A percentile compares a stretch with the other conserved stretches of the same genome.
These are phyloP conservation scores for Stenodema calcarata DNA, from an alignment of 2,888 invertebrate species.

Conservation along the genomic window DNA sequence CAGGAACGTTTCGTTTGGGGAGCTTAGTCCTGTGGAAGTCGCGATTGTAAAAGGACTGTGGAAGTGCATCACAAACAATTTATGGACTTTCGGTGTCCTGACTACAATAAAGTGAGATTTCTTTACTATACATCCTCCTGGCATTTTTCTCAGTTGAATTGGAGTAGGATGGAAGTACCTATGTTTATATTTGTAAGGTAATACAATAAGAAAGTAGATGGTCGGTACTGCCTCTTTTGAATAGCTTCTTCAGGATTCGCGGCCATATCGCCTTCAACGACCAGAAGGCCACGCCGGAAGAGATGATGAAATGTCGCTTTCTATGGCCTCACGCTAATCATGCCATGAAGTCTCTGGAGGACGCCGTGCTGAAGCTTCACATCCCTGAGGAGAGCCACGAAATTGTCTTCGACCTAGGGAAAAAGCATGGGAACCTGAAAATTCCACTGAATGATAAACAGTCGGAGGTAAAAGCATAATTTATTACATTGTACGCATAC, in stretches of 20 bases:
- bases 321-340: conserved; percentile 42
- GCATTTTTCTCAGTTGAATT: too few species aligned
- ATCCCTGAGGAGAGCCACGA: background rate
- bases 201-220: too few species aligned
- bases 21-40: background rate
- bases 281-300: conserved; percentile 25
- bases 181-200: too few species aligned
- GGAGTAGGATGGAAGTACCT: too few species aligned
- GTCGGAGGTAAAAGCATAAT: background rate
- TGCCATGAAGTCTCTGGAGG: conserved; percentile 11
- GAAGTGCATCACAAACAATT: conserved; percentile 20
- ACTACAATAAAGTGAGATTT: conserved; percentile 28
- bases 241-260: conserved; percentile 16
- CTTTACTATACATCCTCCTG: background rate
- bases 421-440: conserved; percentile 26
- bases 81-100: conserved; percentile 32
- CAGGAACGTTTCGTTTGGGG: background rate
- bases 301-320: conserved; percentile 4
- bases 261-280: background rate
- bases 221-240: background rate
- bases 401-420: conserved; percentile 1
- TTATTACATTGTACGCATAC: too few species aligned
- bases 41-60: conserved; percentile 26
- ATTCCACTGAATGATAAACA: background rate
- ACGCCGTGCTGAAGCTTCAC: background rate